phyloP scores from a whole-genome alignment of 2,113 vertebrate genomes.

The Vicugna pacos region DNA sequence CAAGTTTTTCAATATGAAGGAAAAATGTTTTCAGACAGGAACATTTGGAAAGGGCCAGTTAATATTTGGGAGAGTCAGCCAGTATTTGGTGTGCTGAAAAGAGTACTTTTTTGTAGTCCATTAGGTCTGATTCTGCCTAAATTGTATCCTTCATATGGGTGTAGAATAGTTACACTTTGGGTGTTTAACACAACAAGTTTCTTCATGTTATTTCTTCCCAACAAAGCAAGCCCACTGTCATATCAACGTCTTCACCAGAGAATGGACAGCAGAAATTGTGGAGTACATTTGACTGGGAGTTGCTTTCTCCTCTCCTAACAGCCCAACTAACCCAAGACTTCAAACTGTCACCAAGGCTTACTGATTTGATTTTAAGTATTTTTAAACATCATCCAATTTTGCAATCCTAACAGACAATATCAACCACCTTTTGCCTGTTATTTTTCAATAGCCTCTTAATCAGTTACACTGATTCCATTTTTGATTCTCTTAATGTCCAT shows the following conservation, averaged over 20 bases:
- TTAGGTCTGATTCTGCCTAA: background rate
- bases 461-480: background rate
- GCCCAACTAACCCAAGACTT: background rate
- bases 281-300: background rate
- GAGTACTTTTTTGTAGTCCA: background rate
- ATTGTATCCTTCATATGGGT: background rate
- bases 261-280: accelerated
- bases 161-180: background rate
- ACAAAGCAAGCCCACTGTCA: background rate
- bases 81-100: background rate
- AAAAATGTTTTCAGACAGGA: background rate
- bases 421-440: background rate
- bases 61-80: background rate
- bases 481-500: background rate
- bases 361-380: background rate
- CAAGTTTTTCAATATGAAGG: background rate
- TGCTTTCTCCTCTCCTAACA: background rate
- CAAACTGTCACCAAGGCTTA: background rate
- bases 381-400: background rate
- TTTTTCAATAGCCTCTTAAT: background rate
- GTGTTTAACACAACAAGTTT: background rate
- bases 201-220: background rate
- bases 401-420: background rate
- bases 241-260: background rate
- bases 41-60: background rate